phyloP scores from a whole-genome alignment of 1,140 invertebrate species.

The Cepaea nemoralis region DNA sequence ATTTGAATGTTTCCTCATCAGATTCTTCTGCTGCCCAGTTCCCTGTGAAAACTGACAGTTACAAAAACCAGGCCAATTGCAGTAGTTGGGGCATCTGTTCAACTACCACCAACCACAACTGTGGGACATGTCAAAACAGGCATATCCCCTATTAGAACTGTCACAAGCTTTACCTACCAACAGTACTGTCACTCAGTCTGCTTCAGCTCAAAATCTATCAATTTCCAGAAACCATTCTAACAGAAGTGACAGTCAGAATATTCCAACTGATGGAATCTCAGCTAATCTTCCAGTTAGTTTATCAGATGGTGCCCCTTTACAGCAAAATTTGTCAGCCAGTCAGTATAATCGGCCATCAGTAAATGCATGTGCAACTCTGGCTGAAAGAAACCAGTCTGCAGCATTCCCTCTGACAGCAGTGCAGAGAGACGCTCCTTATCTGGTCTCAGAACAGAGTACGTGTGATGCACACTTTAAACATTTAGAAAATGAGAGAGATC shows the following conservation, averaged over 20 bases:
- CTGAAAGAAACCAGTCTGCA: background rate
- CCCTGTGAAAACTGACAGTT: background rate
- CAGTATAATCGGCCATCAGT: background rate
- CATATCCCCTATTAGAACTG: background rate
- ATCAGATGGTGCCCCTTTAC: background rate
- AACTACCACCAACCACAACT: background rate
- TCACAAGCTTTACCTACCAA: background rate
- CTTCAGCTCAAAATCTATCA: background rate
- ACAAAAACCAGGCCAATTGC: background rate
- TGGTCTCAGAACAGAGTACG: background rate
- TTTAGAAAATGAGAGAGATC: conserved; percentile 62
- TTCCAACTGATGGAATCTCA: background rate
- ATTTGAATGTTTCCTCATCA: background rate
- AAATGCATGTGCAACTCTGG: background rate
- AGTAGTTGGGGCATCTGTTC: background rate
- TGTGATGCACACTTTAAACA: conserved; percentile 33
- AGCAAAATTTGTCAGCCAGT: too few species aligned
- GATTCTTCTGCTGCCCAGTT: background rate
- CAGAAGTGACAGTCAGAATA: background rate
- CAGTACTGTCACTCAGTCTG: background rate
- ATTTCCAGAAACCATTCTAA: background rate
- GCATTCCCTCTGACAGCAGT: too few species aligned
- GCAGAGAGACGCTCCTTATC: too few species aligned
- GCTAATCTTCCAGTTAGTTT: background rate
- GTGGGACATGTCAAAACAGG: background rate